phyloP scores from a whole-genome alignment of 2,113 vertebrate species.

The Phasianus colchicus region DNA sequence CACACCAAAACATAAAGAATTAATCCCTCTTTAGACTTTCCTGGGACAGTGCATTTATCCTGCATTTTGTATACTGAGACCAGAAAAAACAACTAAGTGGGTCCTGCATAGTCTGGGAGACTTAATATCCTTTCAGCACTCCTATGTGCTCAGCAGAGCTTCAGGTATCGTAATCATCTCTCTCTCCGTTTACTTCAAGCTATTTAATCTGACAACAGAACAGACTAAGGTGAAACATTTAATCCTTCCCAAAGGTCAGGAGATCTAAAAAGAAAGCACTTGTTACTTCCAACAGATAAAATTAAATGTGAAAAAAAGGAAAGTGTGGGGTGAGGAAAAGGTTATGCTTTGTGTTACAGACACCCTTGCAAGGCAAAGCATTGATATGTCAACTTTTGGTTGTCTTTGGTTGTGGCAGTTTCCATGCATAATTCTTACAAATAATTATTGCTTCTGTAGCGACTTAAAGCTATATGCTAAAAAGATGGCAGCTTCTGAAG shows the following conservation, averaged over 20 bases:
- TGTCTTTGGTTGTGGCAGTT: background rate
- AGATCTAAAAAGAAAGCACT: background rate
- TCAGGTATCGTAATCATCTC: background rate
- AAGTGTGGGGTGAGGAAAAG: background rate
- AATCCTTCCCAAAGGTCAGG: conserved; percentile 23
- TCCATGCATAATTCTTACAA: background rate
- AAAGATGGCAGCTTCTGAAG: background rate
- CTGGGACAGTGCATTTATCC: background rate
- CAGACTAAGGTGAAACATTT: background rate
- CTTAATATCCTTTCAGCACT: background rate
- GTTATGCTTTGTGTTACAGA: background rate
- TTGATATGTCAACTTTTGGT: background rate
- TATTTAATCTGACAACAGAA: conserved; percentile 4
- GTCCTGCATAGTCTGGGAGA: background rate
- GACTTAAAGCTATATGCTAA: background rate
- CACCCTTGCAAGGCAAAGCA: background rate
- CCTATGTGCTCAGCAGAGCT: background rate
- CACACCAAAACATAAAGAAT: background rate
- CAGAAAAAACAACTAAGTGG: background rate
- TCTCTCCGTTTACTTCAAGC: background rate
- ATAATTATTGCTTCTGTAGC: background rate
- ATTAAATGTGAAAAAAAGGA: background rate
- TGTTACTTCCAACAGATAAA: background rate
- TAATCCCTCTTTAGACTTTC: background rate
- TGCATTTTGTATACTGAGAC: background rate